Base-by-base conservation (phyloP, 1,140 invertebrate species). In the Drosophila watanabei region DNA sequence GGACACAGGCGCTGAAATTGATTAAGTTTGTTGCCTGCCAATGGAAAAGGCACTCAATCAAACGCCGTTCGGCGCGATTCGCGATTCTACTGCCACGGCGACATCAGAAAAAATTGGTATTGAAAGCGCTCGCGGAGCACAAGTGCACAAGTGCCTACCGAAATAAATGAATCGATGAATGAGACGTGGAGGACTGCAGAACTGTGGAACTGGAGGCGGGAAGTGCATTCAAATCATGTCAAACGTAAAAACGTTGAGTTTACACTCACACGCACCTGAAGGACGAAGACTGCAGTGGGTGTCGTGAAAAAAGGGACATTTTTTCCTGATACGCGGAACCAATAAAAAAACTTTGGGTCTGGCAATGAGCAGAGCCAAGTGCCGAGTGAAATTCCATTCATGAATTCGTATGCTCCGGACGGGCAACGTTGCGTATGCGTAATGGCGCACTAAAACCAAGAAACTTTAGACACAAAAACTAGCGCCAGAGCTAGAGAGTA, bases 21-120 rank as follows among this genome's bases (percentile, higher is more conserved):
- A 87, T 87, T 87, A 87, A 87, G 84, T 87, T 87, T 87, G 84
- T 89, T 89, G 80, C 77, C 83, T 77, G 85, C 84, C 84, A 84
- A 75, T 87, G 84, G 51, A 80, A 87, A 80, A 88, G 84, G 72
- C 80, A 88, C 84, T 87, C 84, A 83, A 83, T 87, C 84, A 87
- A 88, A 80, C 66, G 75, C 46, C 63, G 62, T 43, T 76, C 39
- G 70, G 60, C 35, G 63, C 57, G 24, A 24, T 24, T 24, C 24
- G 30, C 39, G 39, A 30, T 5, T 16, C 28, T 16, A 18, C 28
- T n/a, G 28, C 49, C 28, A 33, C 20, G 20, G 39, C 39, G 33
- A 52, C 61, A 39, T n/a, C n/a, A 24, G 8, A 56, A 77, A 75
- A 79, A 79, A 59, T 75, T 79, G 75, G 65, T 68, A 79, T 79